phyloP scores from a whole-genome alignment of 2,888 invertebrate species.

The Punctoribates punctum region DNA sequence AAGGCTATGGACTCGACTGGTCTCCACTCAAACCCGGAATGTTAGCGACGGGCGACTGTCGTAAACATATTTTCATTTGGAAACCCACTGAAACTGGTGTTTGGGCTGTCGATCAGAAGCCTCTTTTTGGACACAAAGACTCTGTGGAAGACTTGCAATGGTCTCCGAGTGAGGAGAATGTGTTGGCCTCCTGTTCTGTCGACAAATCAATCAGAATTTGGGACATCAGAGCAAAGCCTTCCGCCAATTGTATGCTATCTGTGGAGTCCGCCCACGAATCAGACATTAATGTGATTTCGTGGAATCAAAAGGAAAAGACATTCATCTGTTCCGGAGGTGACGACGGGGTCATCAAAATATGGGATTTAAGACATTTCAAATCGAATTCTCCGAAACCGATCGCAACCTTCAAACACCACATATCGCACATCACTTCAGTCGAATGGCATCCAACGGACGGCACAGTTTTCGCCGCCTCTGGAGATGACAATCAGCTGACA shows the following conservation, averaged over 20 bases:
- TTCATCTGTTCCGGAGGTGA: conserved; percentile 93
- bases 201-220: conserved; percentile 75
- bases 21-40: conserved; percentile 71
- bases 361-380: conserved; percentile 87
- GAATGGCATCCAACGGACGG: conserved; percentile 95
- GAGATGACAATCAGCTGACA: conserved; percentile 91
- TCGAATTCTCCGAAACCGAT: conserved; percentile 62
- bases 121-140: conserved; percentile 77
- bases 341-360: conserved; percentile 87
- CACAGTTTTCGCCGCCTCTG: conserved; percentile 86
- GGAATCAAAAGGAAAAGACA: conserved; percentile 83
- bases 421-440: conserved; percentile 84
- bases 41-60: conserved; percentile 89
- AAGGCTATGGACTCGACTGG: conserved; percentile 97
- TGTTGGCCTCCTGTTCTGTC: conserved; percentile 59
- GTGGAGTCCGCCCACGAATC: conserved; percentile 77
- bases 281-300: conserved; percentile 96
- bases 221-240: conserved; percentile 83
- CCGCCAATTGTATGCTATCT: conserved; percentile 86
- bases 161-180: conserved; percentile 90
- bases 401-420: conserved; percentile 93
- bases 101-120: conserved; percentile 88
- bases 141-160: conserved; percentile 98
- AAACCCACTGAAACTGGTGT: conserved; percentile 68
- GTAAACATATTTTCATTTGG: conserved; percentile 91